A percentile compares a stretch with the other conserved stretches of the same genome.
Evolutionary conservation across 37 sponge, comb jelly and placozoan genomes (phyloP).

Genomic region (Axinella damicornis): DNA sequence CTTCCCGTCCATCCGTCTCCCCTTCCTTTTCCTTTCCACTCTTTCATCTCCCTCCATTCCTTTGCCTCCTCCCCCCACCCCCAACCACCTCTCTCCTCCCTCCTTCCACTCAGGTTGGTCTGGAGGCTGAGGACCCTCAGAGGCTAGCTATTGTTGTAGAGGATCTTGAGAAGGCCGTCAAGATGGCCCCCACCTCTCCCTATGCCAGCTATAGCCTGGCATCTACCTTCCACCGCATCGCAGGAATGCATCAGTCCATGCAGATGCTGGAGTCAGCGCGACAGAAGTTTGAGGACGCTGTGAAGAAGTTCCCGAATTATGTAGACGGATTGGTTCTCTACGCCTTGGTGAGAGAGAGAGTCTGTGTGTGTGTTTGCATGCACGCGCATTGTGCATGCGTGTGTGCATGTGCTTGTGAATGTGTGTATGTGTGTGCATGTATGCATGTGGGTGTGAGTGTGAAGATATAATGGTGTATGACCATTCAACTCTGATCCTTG

Average conservation of each 20-base stretch:
- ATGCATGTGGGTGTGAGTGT: slow-evolving; percentile 33
- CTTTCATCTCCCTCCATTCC: neutral
- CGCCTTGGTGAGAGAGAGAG: slow-evolving; percentile 42
- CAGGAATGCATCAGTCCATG: slow-evolving; percentile 30
- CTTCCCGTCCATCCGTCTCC: too few species aligned
- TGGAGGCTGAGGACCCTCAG: slow-evolving; percentile 37
- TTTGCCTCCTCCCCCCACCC: neutral
- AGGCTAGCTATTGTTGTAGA: neutral
- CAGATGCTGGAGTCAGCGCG: slow-evolving; percentile 36
- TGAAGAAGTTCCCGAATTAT: slow-evolving; percentile 36
- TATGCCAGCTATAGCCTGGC: slow-evolving; percentile 44
- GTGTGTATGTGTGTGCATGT: slow-evolving; percentile 38
- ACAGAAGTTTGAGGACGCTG: slow-evolving; percentile 41
- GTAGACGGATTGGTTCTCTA: slow-evolving; percentile 61
- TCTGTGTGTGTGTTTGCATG: slow-evolving; percentile 37
- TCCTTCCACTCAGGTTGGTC: slow-evolving; percentile 19
- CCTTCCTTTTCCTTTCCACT: neutral
- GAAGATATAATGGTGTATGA: slow-evolving; percentile 16
- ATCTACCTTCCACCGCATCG: slow-evolving; percentile 44
- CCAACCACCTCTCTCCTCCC: neutral
- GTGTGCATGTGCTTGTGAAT: slow-evolving; percentile 44
- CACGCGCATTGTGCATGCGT: slow-evolving; percentile 50
- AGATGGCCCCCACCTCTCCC: slow-evolving; percentile 18
- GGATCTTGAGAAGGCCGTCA: slow-evolving; percentile 47
- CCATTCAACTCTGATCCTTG: neutral